A percentile compares a stretch with the other conserved stretches of the same genome.
Conservation (phyloP, 2,888 invertebrate species). For the Lasioglossum calceatum region DNA sequence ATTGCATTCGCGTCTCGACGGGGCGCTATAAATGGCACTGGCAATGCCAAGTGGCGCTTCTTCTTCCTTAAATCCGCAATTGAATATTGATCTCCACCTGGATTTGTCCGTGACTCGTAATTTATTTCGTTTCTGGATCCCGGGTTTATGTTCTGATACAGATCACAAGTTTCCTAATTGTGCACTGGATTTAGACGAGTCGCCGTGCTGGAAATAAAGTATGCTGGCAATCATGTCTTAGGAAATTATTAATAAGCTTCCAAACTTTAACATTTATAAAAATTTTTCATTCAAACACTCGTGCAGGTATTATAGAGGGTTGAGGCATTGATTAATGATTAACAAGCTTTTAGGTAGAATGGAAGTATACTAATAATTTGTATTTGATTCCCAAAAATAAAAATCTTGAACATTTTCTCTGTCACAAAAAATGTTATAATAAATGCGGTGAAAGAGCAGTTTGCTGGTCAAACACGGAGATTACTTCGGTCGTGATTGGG, state of each 20-base stretch:
- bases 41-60: background rate
- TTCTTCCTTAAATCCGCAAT: background rate
- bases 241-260: too few relatives aligned
- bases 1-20: background rate
- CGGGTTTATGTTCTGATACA: background rate
- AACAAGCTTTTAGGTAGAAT: too few relatives aligned
- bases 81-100: background rate
- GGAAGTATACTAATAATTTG: too few relatives aligned
- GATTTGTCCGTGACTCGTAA: background rate
- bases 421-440: background rate
- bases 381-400: too few relatives aligned
- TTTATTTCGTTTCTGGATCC: background rate
- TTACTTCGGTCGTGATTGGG: background rate
- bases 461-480: background rate
- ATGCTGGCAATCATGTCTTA: too few relatives aligned
- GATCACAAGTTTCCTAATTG: background rate
- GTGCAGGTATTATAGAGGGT: too few relatives aligned
- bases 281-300: too few relatives aligned
- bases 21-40: background rate
- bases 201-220: background rate
- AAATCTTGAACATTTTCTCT: background rate
- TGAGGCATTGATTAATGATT: too few relatives aligned
- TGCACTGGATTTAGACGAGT: background rate
- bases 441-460: background rate
- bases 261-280: too few relatives aligned